Base-by-base conservation (phyloP, 2,113 vertebrate genomes). In the Cyanocitta stelleri region DNA sequence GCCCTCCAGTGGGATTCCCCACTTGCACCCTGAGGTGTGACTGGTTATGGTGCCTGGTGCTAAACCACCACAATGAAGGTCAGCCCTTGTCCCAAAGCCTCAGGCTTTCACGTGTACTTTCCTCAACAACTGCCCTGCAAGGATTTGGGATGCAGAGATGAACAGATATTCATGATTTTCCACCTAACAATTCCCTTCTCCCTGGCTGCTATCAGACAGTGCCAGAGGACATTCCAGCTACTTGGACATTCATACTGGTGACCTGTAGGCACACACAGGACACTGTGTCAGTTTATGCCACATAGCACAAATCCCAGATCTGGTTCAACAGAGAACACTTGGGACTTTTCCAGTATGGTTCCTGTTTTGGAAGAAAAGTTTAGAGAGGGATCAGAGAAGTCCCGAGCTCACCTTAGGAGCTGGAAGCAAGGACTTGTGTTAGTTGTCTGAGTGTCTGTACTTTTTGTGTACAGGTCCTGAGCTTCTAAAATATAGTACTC, bases 21-120 rank as follows among this genome's bases (percentile, higher is more conserved):
- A 9, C 7, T 58, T 87, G 14, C 6, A 51, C 11, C 19, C 72
- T 30, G 44, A 76, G 43, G 3, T 92, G 74, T 4, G 16, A 44
- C 19, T 26, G 6, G 6, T 49, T 41, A 32, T 0, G 1, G 19
- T 59, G 16, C 48, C 54, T 14, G 7, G 10, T 72, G 30, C 37
- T 51, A 39, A 63, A 43, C 10, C 27, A 39, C 14, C 2, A 2
- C 22, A 48, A 1, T 1, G 12, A 62, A 48, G 18, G 39, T 59
- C n/a, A 72, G 29, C 4, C 18, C 54, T 73, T 43, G 35, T 52
- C 16, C 49, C 30, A 27, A 93, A 73, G 26, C 33, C 61, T 87
- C n/a, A 22, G 33, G 12, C 17, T 86, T 46, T 35, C 33, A 2
- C 0, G 0, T 26, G 23, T 24, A 35, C 59, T 13, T 52, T 89